Base-by-base conservation (phyloP, 1,140 invertebrate genomes). In the Acromyrmex heyeri region DNA sequence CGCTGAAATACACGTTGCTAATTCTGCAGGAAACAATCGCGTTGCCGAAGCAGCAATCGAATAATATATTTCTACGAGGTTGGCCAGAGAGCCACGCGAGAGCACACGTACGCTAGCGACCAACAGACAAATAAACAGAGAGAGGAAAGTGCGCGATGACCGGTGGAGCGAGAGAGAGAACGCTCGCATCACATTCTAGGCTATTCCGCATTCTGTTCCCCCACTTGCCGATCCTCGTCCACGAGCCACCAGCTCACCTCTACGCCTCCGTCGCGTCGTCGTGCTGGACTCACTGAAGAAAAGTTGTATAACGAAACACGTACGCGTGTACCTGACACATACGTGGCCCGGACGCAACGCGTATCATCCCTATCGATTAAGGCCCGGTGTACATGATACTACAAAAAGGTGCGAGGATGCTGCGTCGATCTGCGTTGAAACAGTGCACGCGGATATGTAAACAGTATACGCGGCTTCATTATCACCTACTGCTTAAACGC, bases 201-300 rank as follows among this genome's bases (percentile, higher is more conserved):
- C 95, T 95, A 95, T 95, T 95, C 95, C 95, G 95, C 95, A 95
- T 95, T 95, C 95, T 95, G 91, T 95, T 95, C 95, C 92, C 95
- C 95, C 94, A 94, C 95, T 83, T 78, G 72, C 70, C 79, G 38
- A 67, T 55, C 77, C 64, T 69, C 88, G 90, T 88, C 86, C 87
- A 89, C 90, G 88, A 91, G 92, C 91, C 93, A 94, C 91, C 82
- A 91, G 91, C 91, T 93, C 90, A 94, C 93, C 91, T 94, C 91
- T 93, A 92, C 91, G 92, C 89, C 89, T 91, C 86, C 91, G 87
- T 92, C 64, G 77, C 89, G 88, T 81, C 64, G 77, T 70, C 55
- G 55, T 21, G 38, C 38, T 21, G 75, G 91, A 91, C 87, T 86
- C 24, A 93, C 92, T 93, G 92, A 92, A 81, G 77, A 94, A 94